Evolutionary conservation across 1,140 invertebrate species (phyloP), one percentile per base, ranked within the genome.

Genomic region (Alviniconcha marisindica): DNA sequence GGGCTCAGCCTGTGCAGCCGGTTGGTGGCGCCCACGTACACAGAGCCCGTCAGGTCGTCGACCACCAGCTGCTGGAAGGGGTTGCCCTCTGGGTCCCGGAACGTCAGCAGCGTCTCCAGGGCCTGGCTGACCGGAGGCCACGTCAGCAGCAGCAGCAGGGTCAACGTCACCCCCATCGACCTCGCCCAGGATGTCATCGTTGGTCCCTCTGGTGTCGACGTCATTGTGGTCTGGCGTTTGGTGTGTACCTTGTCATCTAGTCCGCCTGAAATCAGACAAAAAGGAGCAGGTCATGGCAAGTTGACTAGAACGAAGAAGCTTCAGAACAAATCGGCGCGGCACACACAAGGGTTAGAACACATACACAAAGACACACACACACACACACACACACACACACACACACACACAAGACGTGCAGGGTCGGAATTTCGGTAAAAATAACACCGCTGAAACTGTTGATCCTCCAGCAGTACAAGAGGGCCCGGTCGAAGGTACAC

Each of bases 1-100:
- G 97, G 96, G n/a, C 97, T 96, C 12, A 99, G 95, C 93, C 98
- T 97, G 92, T 98, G 99, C 60, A 99, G 95, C 73, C 95, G 94
- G 94, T 99, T 99, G 18, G 98, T 97, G 66, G 97, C 98, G 73
- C 98, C 98, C 77, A 99, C 95, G 94, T 97, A 99, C 15, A 99
- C 95, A 63, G 97, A 95, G 48, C 97, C 97, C 15, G 97, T 97
- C 92, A 97, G 96, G 92, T 96, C 97, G 93, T 99, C 51, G 4
- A 87, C 77, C 24, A 85, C 83, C 71, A 88, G 33, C 40, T 82
- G 76, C 71, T 87, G 83, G 40, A 89, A 78, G 42, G 12, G 63
- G 56, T 87, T 71, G 51, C 77, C 82, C 18, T 84, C 85, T 24
- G 86, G 86, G 71, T 87, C 86, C 44, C 84, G 51, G 73, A 87